Evolutionary conservation across 1,140 invertebrate species (phyloP), one percentile per base, ranked within the genome.

Genomic region (Wiebesia pumilae): DNA sequence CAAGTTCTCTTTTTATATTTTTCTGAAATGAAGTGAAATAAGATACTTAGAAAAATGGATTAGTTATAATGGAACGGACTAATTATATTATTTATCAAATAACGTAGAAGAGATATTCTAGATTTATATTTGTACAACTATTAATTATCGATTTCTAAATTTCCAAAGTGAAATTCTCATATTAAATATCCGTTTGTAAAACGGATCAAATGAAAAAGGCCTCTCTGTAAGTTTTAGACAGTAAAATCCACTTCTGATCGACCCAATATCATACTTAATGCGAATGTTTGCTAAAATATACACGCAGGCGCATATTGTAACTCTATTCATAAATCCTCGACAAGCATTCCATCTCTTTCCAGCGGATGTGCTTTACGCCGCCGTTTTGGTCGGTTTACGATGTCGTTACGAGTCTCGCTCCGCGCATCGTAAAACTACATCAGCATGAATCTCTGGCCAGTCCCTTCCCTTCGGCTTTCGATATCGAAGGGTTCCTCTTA

Each of bases 361-460:
- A 51, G 27, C n/a, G 47, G 51, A 79, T 58, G 47, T 33, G 47
- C 35, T 79, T 79, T 79, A 79, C 77, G 30, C 43, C 77, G 77
- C 35, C 47, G 51, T 54, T 47, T 77, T 77, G 47, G 73, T 30
- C 27, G 27, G 21, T 77, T 77, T 79, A 79, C 77, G 77, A 54
- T 30, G 73, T 79, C 77, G 77, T 58, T 79, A 77, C 43, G 47
- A 58, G 30, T n/a, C 30, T 35, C 16, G n/a, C 73, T 30, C 40
- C 43, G 73, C 7, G 14, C 14, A 2, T 58, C 77, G 51, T 79
- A 51, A 79, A 79, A 79, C 77, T 51, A 75, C 38, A 27, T 7
- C 19, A 43, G 71, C 71, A 4, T 27, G 16, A 75, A 27, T 4
- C 40, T 75, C 35, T 9, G 38, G 16, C 19, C 9, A 9, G 35